Evolutionary conservation across 2,113 vertebrate species (phyloP).

Genomic region (Trematocara variabile): DNA sequence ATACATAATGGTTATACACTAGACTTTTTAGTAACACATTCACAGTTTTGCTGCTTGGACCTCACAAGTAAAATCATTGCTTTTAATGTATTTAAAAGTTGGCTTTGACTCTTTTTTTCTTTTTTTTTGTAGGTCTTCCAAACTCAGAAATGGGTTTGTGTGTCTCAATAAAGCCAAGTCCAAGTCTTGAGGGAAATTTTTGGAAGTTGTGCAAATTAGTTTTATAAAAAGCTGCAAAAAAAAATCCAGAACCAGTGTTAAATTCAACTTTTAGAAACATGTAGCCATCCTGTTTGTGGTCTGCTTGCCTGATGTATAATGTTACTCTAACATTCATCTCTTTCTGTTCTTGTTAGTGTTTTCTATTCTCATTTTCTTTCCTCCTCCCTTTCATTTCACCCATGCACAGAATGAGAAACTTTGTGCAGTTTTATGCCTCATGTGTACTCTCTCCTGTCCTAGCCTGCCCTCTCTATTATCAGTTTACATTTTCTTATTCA

Average conservation of each 20-base stretch:
- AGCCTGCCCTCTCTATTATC: neutral
- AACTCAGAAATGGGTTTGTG: neutral
- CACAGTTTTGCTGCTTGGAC: neutral
- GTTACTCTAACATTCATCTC: neutral
- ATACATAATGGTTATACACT: neutral
- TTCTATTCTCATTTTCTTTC: neutral
- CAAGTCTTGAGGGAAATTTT: neutral
- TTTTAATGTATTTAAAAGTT: neutral
- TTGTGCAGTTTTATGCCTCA: neutral
- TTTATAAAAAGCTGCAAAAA: neutral
- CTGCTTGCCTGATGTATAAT: neutral
- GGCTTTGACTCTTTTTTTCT: neutral
- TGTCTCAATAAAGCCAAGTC: fast-evolving
- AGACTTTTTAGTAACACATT: neutral
- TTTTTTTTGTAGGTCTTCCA: neutral
- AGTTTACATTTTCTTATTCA: neutral
- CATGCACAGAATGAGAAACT: neutral
- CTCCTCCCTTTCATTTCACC: neutral
- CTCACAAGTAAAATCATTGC: neutral
- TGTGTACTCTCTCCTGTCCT: neutral
- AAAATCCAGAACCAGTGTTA: neutral
- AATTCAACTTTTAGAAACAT: neutral
- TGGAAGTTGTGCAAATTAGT: neutral
- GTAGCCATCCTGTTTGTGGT: neutral
- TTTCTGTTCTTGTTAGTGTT: neutral